phyloP scores from a whole-genome alignment of 1,140 invertebrate genomes.

The Rhopalosiphum padi region DNA sequence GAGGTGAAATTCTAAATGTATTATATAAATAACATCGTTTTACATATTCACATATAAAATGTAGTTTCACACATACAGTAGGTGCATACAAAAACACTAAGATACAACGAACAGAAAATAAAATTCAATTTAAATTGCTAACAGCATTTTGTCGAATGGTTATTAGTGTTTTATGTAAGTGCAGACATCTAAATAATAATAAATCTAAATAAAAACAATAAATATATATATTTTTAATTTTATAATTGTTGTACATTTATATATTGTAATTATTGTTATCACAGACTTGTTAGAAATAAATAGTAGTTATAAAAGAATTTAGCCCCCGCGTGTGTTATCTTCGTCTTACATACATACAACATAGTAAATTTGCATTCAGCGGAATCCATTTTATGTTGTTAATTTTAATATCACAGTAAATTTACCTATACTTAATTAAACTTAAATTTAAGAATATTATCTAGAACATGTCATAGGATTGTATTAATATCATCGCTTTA shows the following conservation, averaged over 20 bases:
- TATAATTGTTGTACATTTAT: neutral
- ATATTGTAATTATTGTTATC: neutral
- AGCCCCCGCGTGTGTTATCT: too few relatives aligned
- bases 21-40: neutral
- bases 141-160: neutral
- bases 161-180: neutral
- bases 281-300: too few relatives aligned
- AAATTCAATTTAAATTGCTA: conserved; percentile 17
- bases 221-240: neutral
- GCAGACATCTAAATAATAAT: neutral
- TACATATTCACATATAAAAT: neutral
- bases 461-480: too few relatives aligned
- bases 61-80: neutral
- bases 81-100: neutral
- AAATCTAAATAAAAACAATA: neutral
- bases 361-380: too few relatives aligned
- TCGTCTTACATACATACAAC: too few relatives aligned
- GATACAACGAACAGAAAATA: neutral
- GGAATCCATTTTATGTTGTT: too few relatives aligned
- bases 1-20: neutral
- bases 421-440: too few relatives aligned
- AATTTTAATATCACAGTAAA: too few relatives aligned
- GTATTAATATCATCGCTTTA: too few relatives aligned
- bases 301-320: too few relatives aligned
- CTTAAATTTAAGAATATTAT: too few relatives aligned